A percentile compares a stretch with the other conserved stretches of the same genome.
Evolutionary conservation across 2,797 vertebrate species (phyloP).

Genomic region (Pseudotriccus pelzelni): DNA sequence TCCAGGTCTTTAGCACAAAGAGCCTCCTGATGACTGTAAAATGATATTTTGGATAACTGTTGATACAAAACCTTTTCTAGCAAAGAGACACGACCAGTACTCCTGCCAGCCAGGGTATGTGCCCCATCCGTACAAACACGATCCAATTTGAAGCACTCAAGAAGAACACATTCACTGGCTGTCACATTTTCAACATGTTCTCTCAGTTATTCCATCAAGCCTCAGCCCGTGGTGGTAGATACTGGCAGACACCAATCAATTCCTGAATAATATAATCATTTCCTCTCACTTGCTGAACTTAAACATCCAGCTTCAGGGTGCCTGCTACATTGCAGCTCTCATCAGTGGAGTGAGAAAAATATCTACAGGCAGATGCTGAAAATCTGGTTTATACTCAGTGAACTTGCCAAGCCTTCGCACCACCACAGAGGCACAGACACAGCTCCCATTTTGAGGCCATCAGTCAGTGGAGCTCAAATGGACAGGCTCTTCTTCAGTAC

Average conservation of each 20-base stretch:
- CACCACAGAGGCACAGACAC: background rate
- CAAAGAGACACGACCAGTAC: background rate
- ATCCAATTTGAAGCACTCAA: background rate
- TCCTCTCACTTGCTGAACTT: background rate
- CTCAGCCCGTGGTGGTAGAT: background rate
- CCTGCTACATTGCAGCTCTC: background rate
- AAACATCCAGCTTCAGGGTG: background rate
- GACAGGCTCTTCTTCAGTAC: background rate
- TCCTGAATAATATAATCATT: background rate
- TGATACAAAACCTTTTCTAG: background rate
- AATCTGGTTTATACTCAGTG: background rate
- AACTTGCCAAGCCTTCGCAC: background rate
- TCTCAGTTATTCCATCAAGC: background rate
- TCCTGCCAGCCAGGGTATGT: background rate
- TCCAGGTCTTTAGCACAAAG: background rate
- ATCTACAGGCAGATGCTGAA: background rate
- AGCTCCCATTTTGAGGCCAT: background rate
- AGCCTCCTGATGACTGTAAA: background rate
- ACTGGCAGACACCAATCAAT: background rate
- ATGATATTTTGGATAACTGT: background rate
- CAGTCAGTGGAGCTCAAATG: background rate
- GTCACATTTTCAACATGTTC: slow-evolving; percentile 29
- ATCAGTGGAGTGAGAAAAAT: background rate
- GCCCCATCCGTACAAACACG: slow-evolving; percentile 2
- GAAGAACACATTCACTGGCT: background rate